These are phyloP conservation scores for Steinernema feltiae DNA, from an alignment of 1,140 invertebrate genomes.

Conservation along the genomic window DNA sequence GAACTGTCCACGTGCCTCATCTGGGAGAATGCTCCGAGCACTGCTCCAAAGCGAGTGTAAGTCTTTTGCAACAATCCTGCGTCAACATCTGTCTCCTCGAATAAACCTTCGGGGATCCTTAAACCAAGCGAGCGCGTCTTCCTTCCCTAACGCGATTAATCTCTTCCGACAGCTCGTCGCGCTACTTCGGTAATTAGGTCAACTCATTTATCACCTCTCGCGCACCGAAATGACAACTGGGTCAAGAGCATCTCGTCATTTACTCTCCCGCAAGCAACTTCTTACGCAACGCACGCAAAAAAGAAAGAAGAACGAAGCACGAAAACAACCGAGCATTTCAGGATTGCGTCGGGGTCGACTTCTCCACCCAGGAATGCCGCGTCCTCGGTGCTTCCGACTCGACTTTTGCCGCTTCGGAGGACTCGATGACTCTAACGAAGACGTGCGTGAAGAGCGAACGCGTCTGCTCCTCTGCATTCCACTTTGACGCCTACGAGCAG, in stretches of 20 bases:
- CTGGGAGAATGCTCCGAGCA: constrained; percentile 54
- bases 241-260: constrained; percentile 13
- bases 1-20: constrained; percentile 39
- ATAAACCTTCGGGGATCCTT: too few relatives aligned
- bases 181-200: constrained; percentile 2
- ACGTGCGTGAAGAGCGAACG: constrained; percentile 51
- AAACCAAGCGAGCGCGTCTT: constrained; percentile 9
- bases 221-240: neutral
- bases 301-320: neutral
- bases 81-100: neutral
- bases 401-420: neutral
- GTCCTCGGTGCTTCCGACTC: constrained; percentile 30
- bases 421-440: constrained; percentile 33
- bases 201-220: constrained; percentile 14
- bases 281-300: neutral
- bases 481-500: constrained; percentile 56
- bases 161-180: constrained; percentile 16
- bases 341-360: constrained; percentile 36
- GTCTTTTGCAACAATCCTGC: constrained; percentile 14
- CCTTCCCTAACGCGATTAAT: constrained; percentile 19
- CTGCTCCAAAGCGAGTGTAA: constrained; percentile 48
- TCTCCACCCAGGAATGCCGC: constrained; percentile 23
- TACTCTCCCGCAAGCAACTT: neutral
- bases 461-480: constrained; percentile 57
- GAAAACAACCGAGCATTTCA: neutral